Evolutionary conservation across 2,797 vertebrate genomes (phyloP).

Genomic region (Micropoecilia bifurca): DNA sequence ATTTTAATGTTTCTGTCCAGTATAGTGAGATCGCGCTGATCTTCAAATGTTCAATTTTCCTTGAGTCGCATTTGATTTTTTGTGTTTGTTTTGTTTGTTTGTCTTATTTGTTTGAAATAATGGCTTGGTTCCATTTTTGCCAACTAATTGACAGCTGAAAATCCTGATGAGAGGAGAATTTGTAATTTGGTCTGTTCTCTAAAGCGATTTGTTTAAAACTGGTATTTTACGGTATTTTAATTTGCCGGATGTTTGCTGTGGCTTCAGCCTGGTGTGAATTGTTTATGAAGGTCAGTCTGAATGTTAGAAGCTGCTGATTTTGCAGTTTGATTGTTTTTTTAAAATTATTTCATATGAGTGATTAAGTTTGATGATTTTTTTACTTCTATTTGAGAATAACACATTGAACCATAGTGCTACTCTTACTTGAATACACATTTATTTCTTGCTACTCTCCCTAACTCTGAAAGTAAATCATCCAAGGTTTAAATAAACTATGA

Average conservation of each 20-base stretch:
- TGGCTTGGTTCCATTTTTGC: not conserved
- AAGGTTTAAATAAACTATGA: not conserved
- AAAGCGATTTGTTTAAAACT: not conserved
- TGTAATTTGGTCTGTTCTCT: not conserved
- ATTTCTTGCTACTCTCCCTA: not conserved
- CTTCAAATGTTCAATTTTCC: not conserved
- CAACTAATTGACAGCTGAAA: not conserved
- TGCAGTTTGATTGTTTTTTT: not conserved
- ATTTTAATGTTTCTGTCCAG: not conserved
- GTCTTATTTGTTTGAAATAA: not conserved
- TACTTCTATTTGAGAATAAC: not conserved
- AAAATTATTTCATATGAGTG: not conserved
- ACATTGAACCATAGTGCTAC: not conserved
- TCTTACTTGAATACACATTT: not conserved
- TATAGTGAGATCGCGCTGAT: not conserved
- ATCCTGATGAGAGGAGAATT: not conserved
- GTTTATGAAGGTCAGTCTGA: not conserved
- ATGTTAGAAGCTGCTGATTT: not conserved
- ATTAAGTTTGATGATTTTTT: not conserved
- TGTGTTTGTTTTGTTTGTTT: not conserved
- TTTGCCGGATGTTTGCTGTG: not conserved
- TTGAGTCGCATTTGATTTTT: not conserved
- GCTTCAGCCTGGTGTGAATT: not conserved
- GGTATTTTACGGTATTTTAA: not conserved
- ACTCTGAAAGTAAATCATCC: not conserved